Conservation (phyloP, 2,888 invertebrate genomes). For the Himalopsyche anomala region DNA sequence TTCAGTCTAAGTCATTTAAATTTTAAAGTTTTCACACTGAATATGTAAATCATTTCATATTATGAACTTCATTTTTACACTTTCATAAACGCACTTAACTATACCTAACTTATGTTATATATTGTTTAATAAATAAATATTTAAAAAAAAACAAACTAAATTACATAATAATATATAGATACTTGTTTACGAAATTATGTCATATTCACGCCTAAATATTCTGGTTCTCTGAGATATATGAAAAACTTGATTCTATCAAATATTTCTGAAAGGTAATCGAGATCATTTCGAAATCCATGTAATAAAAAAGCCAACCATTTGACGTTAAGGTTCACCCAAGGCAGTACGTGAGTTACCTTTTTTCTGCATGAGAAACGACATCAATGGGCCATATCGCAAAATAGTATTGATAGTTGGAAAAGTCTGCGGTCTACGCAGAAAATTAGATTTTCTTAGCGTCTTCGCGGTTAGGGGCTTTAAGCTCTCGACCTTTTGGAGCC, state of each 20-base stretch:
- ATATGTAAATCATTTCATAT: too few relatives aligned
- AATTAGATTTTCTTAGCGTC: slow-evolving; percentile 30
- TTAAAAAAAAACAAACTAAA: too few relatives aligned
- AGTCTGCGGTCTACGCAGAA: slow-evolving; percentile 19
- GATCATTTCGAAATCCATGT: slow-evolving; percentile 17
- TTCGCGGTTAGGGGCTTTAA: slow-evolving; percentile 30
- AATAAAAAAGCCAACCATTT: slow-evolving; percentile 22
- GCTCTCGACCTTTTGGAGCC: slow-evolving; percentile 6
- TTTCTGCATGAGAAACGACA: slow-evolving; percentile 25
- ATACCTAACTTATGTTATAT: too few relatives aligned
- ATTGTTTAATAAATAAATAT: too few relatives aligned
- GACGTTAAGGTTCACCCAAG: background rate
- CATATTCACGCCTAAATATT: too few relatives aligned
- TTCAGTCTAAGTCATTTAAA: too few relatives aligned
- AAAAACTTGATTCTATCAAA: background rate
- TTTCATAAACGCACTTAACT: too few relatives aligned
- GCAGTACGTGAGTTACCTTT: slow-evolving; percentile 22
- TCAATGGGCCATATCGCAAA: slow-evolving; percentile 20
- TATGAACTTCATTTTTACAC: too few relatives aligned
- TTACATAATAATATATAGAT: too few relatives aligned
- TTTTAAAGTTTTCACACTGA: too few relatives aligned
- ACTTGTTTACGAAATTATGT: too few relatives aligned
- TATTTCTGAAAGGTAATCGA: slow-evolving; percentile 1
- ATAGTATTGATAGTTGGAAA: slow-evolving; percentile 6
- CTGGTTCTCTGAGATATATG: background rate